Evolutionary conservation across 2,888 invertebrate species (phyloP).

Genomic region (Diplazon laetatorius): DNA sequence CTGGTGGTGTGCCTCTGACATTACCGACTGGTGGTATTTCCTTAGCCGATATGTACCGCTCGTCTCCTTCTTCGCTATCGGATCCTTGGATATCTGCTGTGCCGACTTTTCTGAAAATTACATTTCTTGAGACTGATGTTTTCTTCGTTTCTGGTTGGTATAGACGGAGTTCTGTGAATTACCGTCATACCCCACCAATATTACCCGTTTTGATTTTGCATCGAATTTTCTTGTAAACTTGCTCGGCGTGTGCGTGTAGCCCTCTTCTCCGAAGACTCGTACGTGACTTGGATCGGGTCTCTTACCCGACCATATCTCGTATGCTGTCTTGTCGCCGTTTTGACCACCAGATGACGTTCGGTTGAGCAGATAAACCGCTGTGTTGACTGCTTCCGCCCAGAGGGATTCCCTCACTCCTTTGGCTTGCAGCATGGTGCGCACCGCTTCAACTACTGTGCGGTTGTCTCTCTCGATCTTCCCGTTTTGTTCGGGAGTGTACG

Average conservation of each 20-base stretch:
- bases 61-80: background rate
- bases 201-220: background rate
- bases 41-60: background rate
- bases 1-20: too few species aligned
- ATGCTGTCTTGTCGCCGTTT: background rate
- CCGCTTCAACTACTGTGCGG: conserved; percentile 22
- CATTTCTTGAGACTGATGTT: background rate
- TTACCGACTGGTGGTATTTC: too few species aligned
- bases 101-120: background rate
- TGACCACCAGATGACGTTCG: conserved; percentile 8
- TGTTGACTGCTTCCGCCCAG: conserved; percentile 64
- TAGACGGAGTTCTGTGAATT: background rate
- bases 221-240: background rate
- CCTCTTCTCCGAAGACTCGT: background rate
- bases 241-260: background rate
- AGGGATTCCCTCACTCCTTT: conserved; percentile 47
- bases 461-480: conserved; percentile 37
- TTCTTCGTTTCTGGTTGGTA: background rate
- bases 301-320: background rate
- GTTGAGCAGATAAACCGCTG: conserved; percentile 61
- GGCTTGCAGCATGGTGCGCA: conserved; percentile 53
- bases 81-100: background rate
- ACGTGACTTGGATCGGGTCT: background rate
- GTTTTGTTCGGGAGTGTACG: conserved; percentile 44
- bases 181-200: background rate